These are phyloP conservation scores for Bimastos eiseni DNA, from an alignment of 2,888 invertebrate genomes.

Conservation along the genomic window DNA sequence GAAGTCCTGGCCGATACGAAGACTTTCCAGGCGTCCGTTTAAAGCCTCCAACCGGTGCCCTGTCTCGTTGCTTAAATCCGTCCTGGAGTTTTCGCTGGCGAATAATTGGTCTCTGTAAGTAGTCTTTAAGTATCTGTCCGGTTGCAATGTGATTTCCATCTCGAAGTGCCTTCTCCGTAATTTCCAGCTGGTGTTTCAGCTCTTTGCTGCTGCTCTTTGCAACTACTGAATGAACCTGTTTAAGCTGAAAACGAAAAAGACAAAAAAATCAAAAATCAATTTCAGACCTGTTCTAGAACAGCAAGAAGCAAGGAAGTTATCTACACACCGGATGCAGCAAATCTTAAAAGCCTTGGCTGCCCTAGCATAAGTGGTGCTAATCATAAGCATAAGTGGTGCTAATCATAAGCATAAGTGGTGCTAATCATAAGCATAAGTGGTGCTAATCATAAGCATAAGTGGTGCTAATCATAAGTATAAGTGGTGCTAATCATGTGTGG, in stretches of 20 bases:
- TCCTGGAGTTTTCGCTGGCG: conserved; percentile 36
- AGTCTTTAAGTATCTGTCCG: neutral
- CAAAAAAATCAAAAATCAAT: neutral
- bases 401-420: no score
- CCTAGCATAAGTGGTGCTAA: no score
- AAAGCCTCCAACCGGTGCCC: conserved; percentile 27
- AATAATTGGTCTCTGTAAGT: conserved; percentile 32
- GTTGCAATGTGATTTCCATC: neutral
- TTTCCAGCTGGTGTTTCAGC: conserved; percentile 18
- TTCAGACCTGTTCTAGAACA: no score
- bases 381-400: no score
- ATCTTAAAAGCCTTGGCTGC: no score
- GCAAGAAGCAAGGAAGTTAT: no score
- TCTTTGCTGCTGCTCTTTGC: conserved; percentile 21
- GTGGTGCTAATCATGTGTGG: no score
- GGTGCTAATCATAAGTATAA: no score
- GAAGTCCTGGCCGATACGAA: conserved; percentile 8
- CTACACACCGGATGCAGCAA: no score
- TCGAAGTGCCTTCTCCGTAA: conserved; percentile 21
- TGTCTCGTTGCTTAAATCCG: conserved; percentile 34
- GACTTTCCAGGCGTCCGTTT: conserved; percentile 19
- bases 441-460: no score
- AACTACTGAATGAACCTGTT: neutral
- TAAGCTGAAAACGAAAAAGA: neutral
- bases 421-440: no score